Evolutionary conservation across 53 echinoderm and acorn worm genomes (phyloP), one percentile per base, ranked within the genome.

Genomic region (Temnopleurus reevesii): DNA sequence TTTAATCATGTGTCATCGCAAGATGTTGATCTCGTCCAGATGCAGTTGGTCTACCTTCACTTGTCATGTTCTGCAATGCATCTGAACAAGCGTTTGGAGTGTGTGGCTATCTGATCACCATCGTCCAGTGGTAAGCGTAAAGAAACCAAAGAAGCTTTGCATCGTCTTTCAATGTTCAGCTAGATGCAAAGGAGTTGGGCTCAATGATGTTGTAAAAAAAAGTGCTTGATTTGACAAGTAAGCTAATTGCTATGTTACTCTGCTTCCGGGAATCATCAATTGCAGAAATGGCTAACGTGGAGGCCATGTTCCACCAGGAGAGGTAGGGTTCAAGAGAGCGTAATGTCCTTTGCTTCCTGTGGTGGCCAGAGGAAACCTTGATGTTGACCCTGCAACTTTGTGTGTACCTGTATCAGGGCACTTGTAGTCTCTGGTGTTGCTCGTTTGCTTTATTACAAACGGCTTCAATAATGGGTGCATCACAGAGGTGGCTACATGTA

Each of bases 181-280:
- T 1, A 33, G 29, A 12, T 77, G 57, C 66, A 76, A 76, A 18
- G 96, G 90, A 19, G 76, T 24, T n/a, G 90, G 93, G 2, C 35
- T 96, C 23, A 91, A 94, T 83, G 89, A 77, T 30, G 64, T 90
- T 53, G 76, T 96, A 12, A 18, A 82, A 3, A 94, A 96, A n/a
- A 89, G 96, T 94, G 18, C 93, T 91, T 12, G 93, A 93, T 24
- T 46, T 93, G 15, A 91, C 93, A 13, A 91, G 91, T 45, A 93
- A 93, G 66, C 49, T 93, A 57, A 17, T 88, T 15, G 93, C 91
- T 29, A 91, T 93, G 31, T 46, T 90, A 26, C 89, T 90, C 4
- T 55, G 93, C 24, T 93, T 93, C 46, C 53, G 89, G 29, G 88
- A 90, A 58, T 61, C 81, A 43, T 60, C 81, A 81, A 71, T 93